Conservation (phyloP, 2,797 vertebrate genomes). For the Telmatherina bonti region DNA sequence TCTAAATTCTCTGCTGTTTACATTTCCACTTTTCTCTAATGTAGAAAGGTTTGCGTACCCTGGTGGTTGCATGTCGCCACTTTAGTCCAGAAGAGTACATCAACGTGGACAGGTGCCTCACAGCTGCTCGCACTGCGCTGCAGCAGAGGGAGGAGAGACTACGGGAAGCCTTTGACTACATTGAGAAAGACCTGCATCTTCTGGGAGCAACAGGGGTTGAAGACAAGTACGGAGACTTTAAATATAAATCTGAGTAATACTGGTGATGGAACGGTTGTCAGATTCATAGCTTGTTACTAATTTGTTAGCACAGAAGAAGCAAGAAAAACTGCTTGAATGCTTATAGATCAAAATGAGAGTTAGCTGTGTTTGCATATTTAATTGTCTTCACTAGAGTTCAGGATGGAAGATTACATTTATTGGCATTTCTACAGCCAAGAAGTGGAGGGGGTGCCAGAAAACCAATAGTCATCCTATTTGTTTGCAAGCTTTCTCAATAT, state of each 20-base stretch:
- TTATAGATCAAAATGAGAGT: not conserved
- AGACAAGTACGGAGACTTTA: slow-evolving; percentile 88
- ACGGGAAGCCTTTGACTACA: slow-evolving; percentile 89
- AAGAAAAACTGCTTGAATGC: not conserved
- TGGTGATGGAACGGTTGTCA: not conserved
- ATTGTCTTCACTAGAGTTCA: not conserved
- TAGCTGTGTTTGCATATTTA: not conserved
- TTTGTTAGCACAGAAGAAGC: not conserved
- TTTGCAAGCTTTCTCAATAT: no score
- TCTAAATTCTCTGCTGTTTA: not conserved
- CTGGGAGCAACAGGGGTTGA: slow-evolving; percentile 97
- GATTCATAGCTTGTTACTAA: not conserved
- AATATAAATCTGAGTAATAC: slow-evolving; percentile 13
- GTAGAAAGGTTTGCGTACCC: slow-evolving; percentile 95
- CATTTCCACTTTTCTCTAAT: not conserved
- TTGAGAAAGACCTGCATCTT: slow-evolving; percentile 92
- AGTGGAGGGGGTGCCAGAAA: not conserved
- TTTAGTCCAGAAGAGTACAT: slow-evolving; percentile 91
- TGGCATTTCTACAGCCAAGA: not conserved
- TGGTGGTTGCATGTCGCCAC: slow-evolving; percentile 92
- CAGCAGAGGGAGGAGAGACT: slow-evolving; percentile 93
- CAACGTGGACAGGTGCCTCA: slow-evolving; percentile 87
- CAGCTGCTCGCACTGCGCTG: slow-evolving; percentile 92
- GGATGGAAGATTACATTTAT: not conserved
- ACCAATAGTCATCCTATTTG: not conserved